Base-by-base conservation (phyloP, 1,140 invertebrate species). In the Zaprionus ornatus region DNA sequence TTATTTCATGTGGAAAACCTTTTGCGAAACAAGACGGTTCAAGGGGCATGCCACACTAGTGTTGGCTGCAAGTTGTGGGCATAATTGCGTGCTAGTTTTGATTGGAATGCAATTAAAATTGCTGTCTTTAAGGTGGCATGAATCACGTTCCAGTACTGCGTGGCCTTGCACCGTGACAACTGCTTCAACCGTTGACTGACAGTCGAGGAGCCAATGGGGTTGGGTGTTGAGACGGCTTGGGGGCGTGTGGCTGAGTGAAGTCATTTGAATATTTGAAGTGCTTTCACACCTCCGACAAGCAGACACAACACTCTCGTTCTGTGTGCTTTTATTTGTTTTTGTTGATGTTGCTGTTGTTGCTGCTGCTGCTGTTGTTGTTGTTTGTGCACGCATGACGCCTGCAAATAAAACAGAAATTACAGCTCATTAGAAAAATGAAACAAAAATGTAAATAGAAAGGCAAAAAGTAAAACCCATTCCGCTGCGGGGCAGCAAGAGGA, bases 351-450 rank as follows among this genome's bases (percentile, higher is more conserved):
- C 6, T 72, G 45, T 50, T 67, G 48, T 63, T 84, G 50, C 6
- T 66, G 45, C 21, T 65, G 50, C 23, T 67, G 59, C 35, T 73
- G 63, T 55, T 74, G 59, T 12, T 84, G 80, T 78, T 86, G 80
- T 84, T 84, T 87, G 83, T 88, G 80, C 82, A 88, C 84, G 84
- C 82, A 84, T 85, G 80, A 80, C 83, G 80, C 84, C 83, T 88
- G 85, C 80, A 87, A 87, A 87, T 87, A 87, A 88, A 88, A 88
- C 71, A 88, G 81, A 90, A 88, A 88, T 88, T 88, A 88, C 85
- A 88, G 85, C 85, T 88, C 85, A 88, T 88, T 88, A 88, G 81
- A 88, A 88, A 84, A 84, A 85, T 90, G 84, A 88, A 90, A 90
- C 78, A 90, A 88, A 80, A 80, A 79, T 80, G 79, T 70, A 80